These are phyloP conservation scores for Caiman crocodilus DNA, from an alignment of 2,797 vertebrate genomes.

Conservation along the genomic window DNA sequence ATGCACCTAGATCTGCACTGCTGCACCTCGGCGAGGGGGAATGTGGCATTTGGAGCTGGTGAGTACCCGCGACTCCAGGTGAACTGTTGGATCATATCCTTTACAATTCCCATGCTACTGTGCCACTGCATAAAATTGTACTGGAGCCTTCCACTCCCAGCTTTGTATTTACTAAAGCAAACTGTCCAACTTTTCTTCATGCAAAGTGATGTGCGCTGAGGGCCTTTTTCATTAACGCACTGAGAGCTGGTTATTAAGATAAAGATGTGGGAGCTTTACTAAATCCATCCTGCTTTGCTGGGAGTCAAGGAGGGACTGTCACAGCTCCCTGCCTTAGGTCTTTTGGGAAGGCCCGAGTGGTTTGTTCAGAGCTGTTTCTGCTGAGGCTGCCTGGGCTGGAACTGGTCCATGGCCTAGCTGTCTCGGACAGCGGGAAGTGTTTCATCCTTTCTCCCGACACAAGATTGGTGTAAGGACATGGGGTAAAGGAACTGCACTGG, in stretches of 20 bases:
- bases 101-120: not conserved
- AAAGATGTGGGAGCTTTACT: not conserved
- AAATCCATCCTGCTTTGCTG: not conserved
- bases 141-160: not conserved
- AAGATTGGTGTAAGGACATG: not conserved
- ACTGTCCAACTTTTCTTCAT: not conserved
- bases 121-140: not conserved
- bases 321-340: accelerated
- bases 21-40: not conserved
- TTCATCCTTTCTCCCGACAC: too few species aligned
- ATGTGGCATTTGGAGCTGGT: not conserved
- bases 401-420: too few species aligned
- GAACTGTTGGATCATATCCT: not conserved
- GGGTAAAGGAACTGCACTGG: not conserved
- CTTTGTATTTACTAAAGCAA: not conserved
- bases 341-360: not conserved
- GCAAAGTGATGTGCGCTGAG: not conserved
- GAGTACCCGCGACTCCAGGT: not conserved
- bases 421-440: too few species aligned
- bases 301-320: not conserved
- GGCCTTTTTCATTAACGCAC: accelerated
- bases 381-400: not conserved
- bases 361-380: not conserved
- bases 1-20: not conserved
- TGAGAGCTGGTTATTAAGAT: accelerated